Evolutionary conservation across 2,888 invertebrate genomes (phyloP).

Genomic region (Pheosia gnoma): DNA sequence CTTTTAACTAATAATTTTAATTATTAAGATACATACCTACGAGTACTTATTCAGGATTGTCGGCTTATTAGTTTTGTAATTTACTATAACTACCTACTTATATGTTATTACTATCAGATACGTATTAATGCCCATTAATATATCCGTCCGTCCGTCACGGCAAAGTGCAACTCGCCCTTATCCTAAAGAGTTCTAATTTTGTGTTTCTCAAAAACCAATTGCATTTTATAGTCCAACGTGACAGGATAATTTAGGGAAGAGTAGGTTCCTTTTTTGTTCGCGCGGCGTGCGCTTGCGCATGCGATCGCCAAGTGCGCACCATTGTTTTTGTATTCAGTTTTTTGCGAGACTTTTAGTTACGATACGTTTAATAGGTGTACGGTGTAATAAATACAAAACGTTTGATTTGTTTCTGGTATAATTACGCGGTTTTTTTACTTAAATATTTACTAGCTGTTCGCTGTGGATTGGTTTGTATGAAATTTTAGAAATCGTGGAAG

Average conservation of each 20-base stretch:
- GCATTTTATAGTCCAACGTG: conserved; percentile 83
- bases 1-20: no score
- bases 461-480: neutral
- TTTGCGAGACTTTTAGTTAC: conserved; percentile 64
- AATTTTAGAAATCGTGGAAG: neutral
- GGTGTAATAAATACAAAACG: conserved; percentile 61
- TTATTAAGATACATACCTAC: no score
- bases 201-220: conserved; percentile 76
- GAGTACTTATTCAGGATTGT: no score
- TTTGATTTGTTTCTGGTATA: conserved; percentile 66
- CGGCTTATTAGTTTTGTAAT: no score
- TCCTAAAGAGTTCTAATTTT: conserved; percentile 75
- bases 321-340: conserved; percentile 59
- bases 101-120: no score
- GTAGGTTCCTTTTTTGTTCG: conserved; percentile 53
- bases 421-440: conserved; percentile 50
- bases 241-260: conserved; percentile 83
- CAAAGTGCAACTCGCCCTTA: conserved; percentile 43
- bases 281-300: conserved; percentile 60
- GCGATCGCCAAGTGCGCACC: conserved; percentile 54
- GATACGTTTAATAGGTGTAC: conserved; percentile 59
- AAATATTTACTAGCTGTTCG: neutral
- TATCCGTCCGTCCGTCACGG: neutral
- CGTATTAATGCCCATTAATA: no score
- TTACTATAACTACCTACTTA: no score